Base-by-base conservation (phyloP, 2,888 invertebrate species). In the Alentia gelatinosa region DNA sequence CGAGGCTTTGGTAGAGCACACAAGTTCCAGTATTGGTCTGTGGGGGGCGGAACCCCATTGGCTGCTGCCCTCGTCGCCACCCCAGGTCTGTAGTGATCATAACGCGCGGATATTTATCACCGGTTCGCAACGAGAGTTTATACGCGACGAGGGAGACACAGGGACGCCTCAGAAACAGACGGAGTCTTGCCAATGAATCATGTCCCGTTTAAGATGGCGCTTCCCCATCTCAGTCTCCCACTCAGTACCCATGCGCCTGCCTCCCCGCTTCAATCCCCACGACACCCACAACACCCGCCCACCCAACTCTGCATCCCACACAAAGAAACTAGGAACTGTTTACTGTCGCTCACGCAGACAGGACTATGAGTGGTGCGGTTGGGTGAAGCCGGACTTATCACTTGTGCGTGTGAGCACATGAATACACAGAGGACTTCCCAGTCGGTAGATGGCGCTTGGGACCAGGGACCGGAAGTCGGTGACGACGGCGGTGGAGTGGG, bases 111-210 rank as follows among this genome's bases (percentile, higher is more conserved):
- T 33, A 74, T 74, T 74, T 74, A 74, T 74, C 74, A 26, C 74
- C 30, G 30, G 74, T 1, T 12, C 56, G 56, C 5, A 56, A 26
- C 74, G 74, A 74, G 74, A 33, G 74, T 74, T 74, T 74, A 74
- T 74, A 15, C 74, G 30, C 26, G 74, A 33, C 30, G 30, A 15
- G 74, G 74, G 74, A 74, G 74, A 1, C 12, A 33, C 30, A 33
- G 74, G 30, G 30, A 74, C 4, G 3, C 74, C n/a, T 33, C 74
- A 33, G 74, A 26, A 74, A 33, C 74, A 74, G 74, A 74, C 74
- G 74, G 74, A 74, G 74, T 74, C 33, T 26, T 33, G 74, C 74
- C 74, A 74, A 74, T 74, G 74, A 74, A 74, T 74, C 74, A 74
- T 74, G 74, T 26, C 74, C 74, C 30, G 74, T 74, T 74, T 74